phyloP scores from a whole-genome alignment of 1,140 invertebrate species.

The Rhagoletis pomonella region DNA sequence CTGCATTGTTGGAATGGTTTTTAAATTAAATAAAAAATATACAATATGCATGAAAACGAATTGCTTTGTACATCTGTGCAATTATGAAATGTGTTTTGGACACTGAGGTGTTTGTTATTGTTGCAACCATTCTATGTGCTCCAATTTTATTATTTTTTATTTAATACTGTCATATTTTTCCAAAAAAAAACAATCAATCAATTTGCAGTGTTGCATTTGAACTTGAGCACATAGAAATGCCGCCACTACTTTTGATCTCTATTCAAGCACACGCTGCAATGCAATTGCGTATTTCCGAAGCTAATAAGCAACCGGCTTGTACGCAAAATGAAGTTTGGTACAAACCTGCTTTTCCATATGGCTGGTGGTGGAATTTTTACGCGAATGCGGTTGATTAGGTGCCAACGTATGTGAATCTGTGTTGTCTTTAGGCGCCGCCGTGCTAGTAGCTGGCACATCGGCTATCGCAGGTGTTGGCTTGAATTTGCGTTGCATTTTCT shows the following conservation, averaged over 20 bases:
- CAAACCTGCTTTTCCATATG: conserved; percentile 73
- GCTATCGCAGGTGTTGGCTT: conserved; percentile 61
- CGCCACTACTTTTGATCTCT: not conserved
- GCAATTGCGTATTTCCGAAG: too few relatives aligned
- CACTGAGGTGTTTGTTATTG: not conserved
- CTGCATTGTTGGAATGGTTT: conserved; percentile 62
- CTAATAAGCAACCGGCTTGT: too few relatives aligned
- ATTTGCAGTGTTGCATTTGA: not conserved
- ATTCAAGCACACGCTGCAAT: not conserved
- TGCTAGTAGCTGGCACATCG: conserved; percentile 61
- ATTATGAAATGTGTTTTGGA: conserved; percentile 11
- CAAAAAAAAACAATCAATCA: not conserved
- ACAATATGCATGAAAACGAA: conserved; percentile 27
- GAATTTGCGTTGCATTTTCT: conserved; percentile 76
- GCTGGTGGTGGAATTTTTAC: conserved; percentile 68
- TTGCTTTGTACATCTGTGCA: conserved; percentile 35
- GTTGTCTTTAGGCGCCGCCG: conserved; percentile 61
- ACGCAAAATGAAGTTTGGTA: not conserved
- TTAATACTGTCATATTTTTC: too few relatives aligned
- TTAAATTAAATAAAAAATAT: conserved; percentile 39
- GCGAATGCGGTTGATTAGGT: conserved; percentile 62
- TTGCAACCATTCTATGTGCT: not conserved
- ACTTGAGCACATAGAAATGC: not conserved
- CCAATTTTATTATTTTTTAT: not conserved
- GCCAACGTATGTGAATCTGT: conserved; percentile 63